These are phyloP conservation scores for Nesidiocoris tenuis DNA, from an alignment of 2,888 invertebrate genomes.

Conservation along the genomic window DNA sequence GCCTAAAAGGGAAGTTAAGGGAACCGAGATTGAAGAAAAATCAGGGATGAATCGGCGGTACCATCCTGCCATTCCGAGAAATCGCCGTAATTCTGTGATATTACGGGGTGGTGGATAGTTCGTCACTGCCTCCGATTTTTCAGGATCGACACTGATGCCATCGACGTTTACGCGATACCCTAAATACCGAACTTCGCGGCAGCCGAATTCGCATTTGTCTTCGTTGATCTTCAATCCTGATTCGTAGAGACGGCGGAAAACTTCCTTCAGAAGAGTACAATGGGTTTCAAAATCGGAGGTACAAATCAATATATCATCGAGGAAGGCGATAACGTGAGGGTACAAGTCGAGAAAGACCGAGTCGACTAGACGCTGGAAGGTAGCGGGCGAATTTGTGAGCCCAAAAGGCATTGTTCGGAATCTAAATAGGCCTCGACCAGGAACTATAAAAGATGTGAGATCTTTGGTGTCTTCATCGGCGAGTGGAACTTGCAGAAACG, in stretches of 20 bases:
- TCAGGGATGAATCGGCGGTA: slow-evolving; percentile 31
- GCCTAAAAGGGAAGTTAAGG: slow-evolving; percentile 7
- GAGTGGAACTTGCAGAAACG: slow-evolving; percentile 1
- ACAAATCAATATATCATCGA: slow-evolving; percentile 21
- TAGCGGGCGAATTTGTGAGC: slow-evolving; percentile 45
- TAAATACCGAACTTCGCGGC: slow-evolving; percentile 23
- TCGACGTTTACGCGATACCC: slow-evolving; percentile 48
- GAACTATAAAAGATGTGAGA: slow-evolving; percentile 11
- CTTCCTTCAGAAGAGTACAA: neutral
- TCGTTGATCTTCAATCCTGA: slow-evolving; percentile 18
- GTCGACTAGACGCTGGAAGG: neutral
- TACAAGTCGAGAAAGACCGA: slow-evolving; percentile 6
- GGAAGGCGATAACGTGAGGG: slow-evolving; percentile 19
- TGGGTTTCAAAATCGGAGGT: slow-evolving; percentile 25
- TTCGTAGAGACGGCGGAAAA: slow-evolving; percentile 16
- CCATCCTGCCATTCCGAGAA: slow-evolving; percentile 42
- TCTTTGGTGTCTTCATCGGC: slow-evolving; percentile 10
- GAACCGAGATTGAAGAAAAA: slow-evolving; percentile 24
- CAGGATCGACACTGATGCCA: slow-evolving; percentile 35
- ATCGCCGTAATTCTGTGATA: slow-evolving; percentile 18
- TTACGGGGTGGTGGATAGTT: slow-evolving; percentile 17
- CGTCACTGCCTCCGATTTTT: slow-evolving; percentile 12
- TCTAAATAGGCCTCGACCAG: neutral
- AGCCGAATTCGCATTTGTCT: slow-evolving; percentile 30
- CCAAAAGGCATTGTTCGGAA: slow-evolving; percentile 47